Evolutionary conservation across 1,140 invertebrate genomes (phyloP), one percentile per base, ranked within the genome.

Genomic region (Centruroides vittatus): DNA sequence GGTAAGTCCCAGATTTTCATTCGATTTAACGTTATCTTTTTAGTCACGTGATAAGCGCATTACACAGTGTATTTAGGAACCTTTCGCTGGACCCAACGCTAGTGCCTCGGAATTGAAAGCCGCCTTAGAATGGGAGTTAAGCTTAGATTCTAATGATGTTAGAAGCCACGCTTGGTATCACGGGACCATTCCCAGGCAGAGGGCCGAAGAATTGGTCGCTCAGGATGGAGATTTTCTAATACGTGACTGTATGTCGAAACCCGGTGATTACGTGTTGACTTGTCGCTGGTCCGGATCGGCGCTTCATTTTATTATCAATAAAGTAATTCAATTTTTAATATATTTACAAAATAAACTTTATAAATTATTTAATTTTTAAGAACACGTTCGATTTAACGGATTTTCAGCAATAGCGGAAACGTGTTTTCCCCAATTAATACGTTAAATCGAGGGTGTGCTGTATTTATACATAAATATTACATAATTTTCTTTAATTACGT

Each of bases 91-190:
- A 35, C 47, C 58, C 13, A 58, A 63, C 35, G 55, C 58, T 11
- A 60, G 54, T 23, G 58, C 62, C 47, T 50, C 57, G 11, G 59
- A 64, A 4, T 50, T 64, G 5, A 64, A 61, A 35, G 48, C 41
- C 50, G 64, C 64, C n/a, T 73, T 93, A 54, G 89, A 93, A 75
- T 89, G 88, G 82, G 89, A 93, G 73, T 74, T 93, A 36, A 84
- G 86, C 34, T 73, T 92, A 65, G 86, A 90, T 70, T 81, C 82
- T 5, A 78, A 86, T n/a, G 88, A 93, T 72, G 78, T 93, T 53
- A 79, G 88, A 47, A 93, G 88, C 0, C 88, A 93, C 71, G 88
- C 89, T 4, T 97, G 92, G 93, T 92, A 94, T 71, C 93, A 96
- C 71, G 93, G 93, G 0, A 83, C 84, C 49, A 83, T 96, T 54